Base-by-base conservation (phyloP, 2,797 vertebrate species). In the Eulemur albifrons region DNA sequence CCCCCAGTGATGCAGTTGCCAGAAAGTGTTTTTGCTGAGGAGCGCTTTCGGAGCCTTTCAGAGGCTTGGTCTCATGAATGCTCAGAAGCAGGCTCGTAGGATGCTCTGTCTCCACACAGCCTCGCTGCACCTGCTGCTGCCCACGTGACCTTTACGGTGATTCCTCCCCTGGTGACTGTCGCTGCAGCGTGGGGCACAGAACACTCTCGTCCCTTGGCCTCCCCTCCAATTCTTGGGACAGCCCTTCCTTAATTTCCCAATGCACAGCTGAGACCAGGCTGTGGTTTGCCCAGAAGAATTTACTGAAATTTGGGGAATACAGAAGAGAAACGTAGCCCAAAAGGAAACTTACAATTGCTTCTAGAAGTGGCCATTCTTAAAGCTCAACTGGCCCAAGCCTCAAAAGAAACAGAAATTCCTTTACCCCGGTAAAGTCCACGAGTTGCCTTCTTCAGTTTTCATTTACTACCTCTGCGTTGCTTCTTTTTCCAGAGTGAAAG, bases 271-370 rank as follows among this genome's bases (percentile, higher is more conserved):
- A 77, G 32, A 73, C 45, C 15, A 89, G 50, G 1, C 30, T 76
- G 4, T 52, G 38, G 27, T 70, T 88, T 72, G 81, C 48, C 27
- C 40, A 93, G 32, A 89, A 96, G 15, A 48, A 72, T 89, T 82
- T 61, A 77, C 70, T 82, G 23, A 86, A 50, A 18, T 79, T 91
- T 88, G 81, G 54, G 38, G 23, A 18, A 81, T 25, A 79, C 7
- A 30, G 59, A 79, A 80, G 35, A 83, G 32, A 93, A 70, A 86
- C 32, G 1, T 70, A 76, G 79, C 17, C 40, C 18, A 75, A 40
- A 79, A 79, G 38, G 45, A 32, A 50, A 48, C 57, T 80, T 77
- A 63, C 25, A 72, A 43, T 72, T 89, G 32, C 32, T 88, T 90
- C 43, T 88, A 65, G 48, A 87, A 82, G 32, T 59, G n/a, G 3